Evolutionary conservation across 2,888 invertebrate species (phyloP), one percentile per base, ranked within the genome.

Genomic region (Orthosia incerta): DNA sequence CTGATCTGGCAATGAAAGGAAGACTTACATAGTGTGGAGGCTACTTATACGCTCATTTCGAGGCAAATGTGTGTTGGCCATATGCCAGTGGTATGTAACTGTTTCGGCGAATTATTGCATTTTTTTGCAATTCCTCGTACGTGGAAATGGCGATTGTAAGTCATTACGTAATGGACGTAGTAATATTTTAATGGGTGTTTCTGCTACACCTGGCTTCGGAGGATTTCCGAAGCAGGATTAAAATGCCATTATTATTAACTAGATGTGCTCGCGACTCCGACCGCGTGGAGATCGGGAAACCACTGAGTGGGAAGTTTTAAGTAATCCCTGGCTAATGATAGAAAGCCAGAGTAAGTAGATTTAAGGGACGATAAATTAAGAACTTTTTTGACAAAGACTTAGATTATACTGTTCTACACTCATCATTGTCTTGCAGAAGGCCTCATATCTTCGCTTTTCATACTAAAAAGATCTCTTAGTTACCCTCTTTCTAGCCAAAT

Each of bases 21-120:
- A 62, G 26, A 55, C 61, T 82, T 65, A 59, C 26, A 61, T 64
- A 65, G 59, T 69, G 48, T 65, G 26, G 60, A 65, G 70, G 60
- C 63, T 76, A 74, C 57, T 87, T 77, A 73, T 79, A 56, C 67
- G 51, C 65, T 77, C 60, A 81, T 77, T 74, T 72, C 55, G 68
- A 71, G 59, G 66, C 67, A 73, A 73, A 71, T 73, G 62, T 65
- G 67, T 59, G 71, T 75, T 81, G 78, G 82, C 79, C 64, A 71
- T 67, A 73, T 63, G 79, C 79, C 84, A 83, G 76, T 50, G 45
- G 60, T 39, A 20, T 86, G 85, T 72, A 79, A 76, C 62, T 72
- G 66, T 79, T 82, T 67, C 23, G 59, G 46, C 31, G 51, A 81
- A 69, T 78, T 71, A 86, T 77, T 71, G 73, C 72, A 84, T 67